phyloP scores from a whole-genome alignment of 2,888 invertebrate genomes.

The Drosophila limbata region DNA sequence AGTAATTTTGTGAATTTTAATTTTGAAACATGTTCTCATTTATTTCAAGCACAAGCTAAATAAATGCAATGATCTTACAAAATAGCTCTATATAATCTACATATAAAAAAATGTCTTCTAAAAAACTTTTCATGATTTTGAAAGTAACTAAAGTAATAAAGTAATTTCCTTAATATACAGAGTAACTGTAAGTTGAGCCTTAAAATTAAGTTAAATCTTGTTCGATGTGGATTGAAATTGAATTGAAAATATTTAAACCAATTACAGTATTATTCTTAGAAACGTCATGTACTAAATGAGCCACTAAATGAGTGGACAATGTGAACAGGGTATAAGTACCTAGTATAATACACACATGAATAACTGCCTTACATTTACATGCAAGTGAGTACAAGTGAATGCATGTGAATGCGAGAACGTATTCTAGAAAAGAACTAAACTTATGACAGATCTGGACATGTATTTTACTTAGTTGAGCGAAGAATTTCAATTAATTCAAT shows the following conservation, averaged over 20 bases:
- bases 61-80: too few species aligned
- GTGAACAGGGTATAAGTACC: conserved; percentile 9
- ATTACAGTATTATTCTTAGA: conserved; percentile 11
- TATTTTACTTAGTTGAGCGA: conserved; percentile 69
- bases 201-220: neutral
- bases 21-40: neutral
- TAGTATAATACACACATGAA: neutral
- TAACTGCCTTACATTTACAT: conserved; percentile 18
- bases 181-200: neutral
- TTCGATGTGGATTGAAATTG: conserved; percentile 1
- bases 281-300: neutral
- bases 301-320: conserved; percentile 5
- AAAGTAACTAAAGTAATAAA: too few species aligned
- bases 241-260: conserved; percentile 1
- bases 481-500: conserved; percentile 84
- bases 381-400: conserved; percentile 5
- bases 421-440: conserved; percentile 18
- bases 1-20: conserved; percentile 2
- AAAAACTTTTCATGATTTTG: too few species aligned
- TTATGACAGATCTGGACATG: conserved; percentile 37
- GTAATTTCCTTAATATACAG: neutral
- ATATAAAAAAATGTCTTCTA: too few species aligned
- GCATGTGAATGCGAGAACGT: neutral
- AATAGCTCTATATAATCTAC: too few species aligned
- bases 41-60: neutral